Conservation (phyloP, 2,888 invertebrate genomes). For the Oligia strigilis region DNA sequence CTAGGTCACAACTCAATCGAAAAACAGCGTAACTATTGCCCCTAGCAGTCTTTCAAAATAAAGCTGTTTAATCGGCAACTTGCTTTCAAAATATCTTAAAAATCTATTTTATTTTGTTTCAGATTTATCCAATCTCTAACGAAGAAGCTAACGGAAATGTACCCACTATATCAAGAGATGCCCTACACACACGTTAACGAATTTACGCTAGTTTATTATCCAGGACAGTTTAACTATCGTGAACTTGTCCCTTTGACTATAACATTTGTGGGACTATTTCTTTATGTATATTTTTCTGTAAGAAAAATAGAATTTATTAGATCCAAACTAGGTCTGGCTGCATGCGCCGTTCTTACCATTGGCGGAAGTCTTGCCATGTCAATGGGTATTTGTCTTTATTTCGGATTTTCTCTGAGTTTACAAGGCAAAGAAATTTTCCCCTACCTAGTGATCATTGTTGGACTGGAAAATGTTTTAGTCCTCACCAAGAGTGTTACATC, state of each 20-base stretch:
- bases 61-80: neutral
- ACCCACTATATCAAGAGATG: slow-evolving; percentile 93
- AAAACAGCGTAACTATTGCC: neutral
- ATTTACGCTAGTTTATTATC: slow-evolving; percentile 94
- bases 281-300: slow-evolving; percentile 98
- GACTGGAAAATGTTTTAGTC: slow-evolving; percentile 97
- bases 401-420: slow-evolving; percentile 95
- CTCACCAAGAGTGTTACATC: slow-evolving; percentile 98
- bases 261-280: slow-evolving; percentile 96
- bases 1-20: neutral
- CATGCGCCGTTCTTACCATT: slow-evolving; percentile 97
- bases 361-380: slow-evolving; percentile 97
- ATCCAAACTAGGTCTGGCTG: slow-evolving; percentile 96
- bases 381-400: slow-evolving; percentile 96
- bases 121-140: slow-evolving; percentile 94
- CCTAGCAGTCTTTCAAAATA: neutral
- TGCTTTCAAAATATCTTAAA: neutral
- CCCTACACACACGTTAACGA: slow-evolving; percentile 85
- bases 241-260: slow-evolving; percentile 96
- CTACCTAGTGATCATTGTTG: slow-evolving; percentile 98
- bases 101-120: slow-evolving; percentile 71
- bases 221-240: slow-evolving; percentile 96
- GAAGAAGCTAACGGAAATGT: slow-evolving; percentile 92
- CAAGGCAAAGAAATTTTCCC: slow-evolving; percentile 98
- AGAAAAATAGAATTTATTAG: slow-evolving; percentile 98